Evolutionary conservation across 2,888 invertebrate species (phyloP).

Genomic region (Pammene aurita): DNA sequence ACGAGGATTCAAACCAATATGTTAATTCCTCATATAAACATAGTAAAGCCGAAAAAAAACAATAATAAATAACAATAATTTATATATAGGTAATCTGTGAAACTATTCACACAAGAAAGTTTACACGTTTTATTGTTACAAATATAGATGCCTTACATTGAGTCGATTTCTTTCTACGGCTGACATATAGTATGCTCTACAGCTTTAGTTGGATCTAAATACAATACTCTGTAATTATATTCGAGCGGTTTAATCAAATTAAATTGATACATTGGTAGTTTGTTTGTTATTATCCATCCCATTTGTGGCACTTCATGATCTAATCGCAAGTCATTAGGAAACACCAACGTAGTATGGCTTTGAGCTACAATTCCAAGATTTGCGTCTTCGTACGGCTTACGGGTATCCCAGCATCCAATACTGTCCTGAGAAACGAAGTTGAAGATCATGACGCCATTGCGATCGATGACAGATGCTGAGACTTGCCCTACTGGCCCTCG

Average conservation of each 20-base stretch:
- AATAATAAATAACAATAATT: not conserved
- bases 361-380: slow-evolving; percentile 86
- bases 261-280: slow-evolving; percentile 89
- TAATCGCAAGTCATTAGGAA: slow-evolving; percentile 91
- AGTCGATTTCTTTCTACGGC: slow-evolving; percentile 55
- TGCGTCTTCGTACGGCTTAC: slow-evolving; percentile 86
- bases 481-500: slow-evolving; percentile 87
- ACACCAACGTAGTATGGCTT: slow-evolving; percentile 86
- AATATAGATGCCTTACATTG: not conserved
- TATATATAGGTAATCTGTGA: not conserved
- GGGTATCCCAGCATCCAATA: slow-evolving; percentile 92
- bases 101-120: not conserved
- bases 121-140: slow-evolving; percentile 3
- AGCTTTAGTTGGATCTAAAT: slow-evolving; percentile 85
- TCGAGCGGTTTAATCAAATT: slow-evolving; percentile 85
- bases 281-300: slow-evolving; percentile 90
- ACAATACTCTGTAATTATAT: slow-evolving; percentile 89
- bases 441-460: slow-evolving; percentile 90
- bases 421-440: slow-evolving; percentile 91
- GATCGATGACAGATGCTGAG: slow-evolving; percentile 89
- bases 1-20: slow-evolving; percentile 21
- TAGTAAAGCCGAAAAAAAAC: not conserved
- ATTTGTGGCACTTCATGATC: slow-evolving; percentile 88
- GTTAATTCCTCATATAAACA: not conserved
- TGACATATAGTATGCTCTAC: slow-evolving; percentile 87